Evolutionary conservation across 2,113 vertebrate species (phyloP), one percentile per base, ranked within the genome.

Genomic region (Pygoscelis antarcticus): DNA sequence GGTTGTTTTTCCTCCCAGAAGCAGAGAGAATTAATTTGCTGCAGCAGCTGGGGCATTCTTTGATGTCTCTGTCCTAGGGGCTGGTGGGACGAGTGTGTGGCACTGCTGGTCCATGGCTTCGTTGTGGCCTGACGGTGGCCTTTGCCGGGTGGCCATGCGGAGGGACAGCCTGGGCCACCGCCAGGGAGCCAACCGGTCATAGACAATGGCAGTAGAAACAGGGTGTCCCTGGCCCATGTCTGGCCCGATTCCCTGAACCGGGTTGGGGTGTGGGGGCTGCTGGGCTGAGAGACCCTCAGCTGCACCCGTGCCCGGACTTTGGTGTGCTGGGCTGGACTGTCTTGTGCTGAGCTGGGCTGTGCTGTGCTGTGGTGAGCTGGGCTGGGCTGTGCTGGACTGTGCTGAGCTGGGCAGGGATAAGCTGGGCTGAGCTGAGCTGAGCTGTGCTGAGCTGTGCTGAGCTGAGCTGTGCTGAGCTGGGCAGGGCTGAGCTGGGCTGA

Each of bases 311-410:
- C 10, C 58, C 23, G 34, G 51, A 26, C 29, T 46, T 64, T 27
- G 36, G 18, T 10, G 3, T 16, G 26, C 57, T 25, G 19, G 22
- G 22, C 29, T 58, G 34, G 4, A 29, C 29, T 54, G 26, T 13
- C 34, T 17, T 27, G 64, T 5, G 15, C 52, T 54, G 27, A 1
- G 52, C 52, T 54, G 27, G 1, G 17, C 54, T 32, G 54, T 0
- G 29, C 54, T 32, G 54, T 0, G 29, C 16, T 55, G 30, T 1
- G 30, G 18, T 54, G 26, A 1, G 26, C 26, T 29, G 11, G 3
- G n/a, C 38, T 34, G 22, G 3, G 17, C n/a, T 51, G 65, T 1
- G 34, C 17, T 36, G 69, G 1, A 19, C 34, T 49, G 32, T 4
- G 12, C 22, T 62, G n/a, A 4, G 11, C 21, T 62, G n/a, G 2